Evolutionary conservation across 2,888 invertebrate genomes (phyloP).

Genomic region (Nomada flava): DNA sequence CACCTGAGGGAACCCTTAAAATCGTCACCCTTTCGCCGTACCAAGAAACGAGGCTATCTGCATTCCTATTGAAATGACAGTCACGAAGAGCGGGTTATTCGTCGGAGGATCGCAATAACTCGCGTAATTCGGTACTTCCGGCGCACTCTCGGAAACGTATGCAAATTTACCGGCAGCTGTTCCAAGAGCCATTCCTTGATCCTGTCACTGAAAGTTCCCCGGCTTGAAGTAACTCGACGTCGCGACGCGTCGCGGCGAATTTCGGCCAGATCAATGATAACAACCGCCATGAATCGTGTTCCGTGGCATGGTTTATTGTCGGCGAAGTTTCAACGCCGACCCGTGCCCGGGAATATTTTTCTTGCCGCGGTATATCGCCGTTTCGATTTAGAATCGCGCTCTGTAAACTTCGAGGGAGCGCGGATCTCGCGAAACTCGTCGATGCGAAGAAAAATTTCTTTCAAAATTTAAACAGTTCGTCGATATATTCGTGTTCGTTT

Average conservation of each 20-base stretch:
- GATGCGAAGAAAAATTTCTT: not conserved
- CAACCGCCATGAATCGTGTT: slow-evolving; percentile 39
- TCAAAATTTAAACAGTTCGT: no score
- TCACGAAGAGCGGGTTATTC: not conserved
- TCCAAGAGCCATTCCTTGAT: slow-evolving; percentile 24
- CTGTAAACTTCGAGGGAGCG: not conserved
- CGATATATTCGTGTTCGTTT: no score
- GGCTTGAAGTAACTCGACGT: slow-evolving; percentile 24
- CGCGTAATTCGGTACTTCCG: slow-evolving; percentile 35
- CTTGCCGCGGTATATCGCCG: not conserved
- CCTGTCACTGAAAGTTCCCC: slow-evolving; percentile 38
- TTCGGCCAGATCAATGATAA: slow-evolving; percentile 44
- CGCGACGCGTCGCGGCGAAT: not conserved
- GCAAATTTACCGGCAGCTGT: slow-evolving; percentile 23
- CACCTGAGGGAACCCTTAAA: not conserved
- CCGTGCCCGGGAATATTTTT: not conserved
- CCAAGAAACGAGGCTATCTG: not conserved
- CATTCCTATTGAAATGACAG: not conserved
- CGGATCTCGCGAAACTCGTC: not conserved
- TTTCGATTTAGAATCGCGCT: not conserved
- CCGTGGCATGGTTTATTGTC: slow-evolving; percentile 30
- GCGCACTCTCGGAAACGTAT: slow-evolving; percentile 9
- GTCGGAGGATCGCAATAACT: slow-evolving; percentile 31
- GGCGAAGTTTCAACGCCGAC: slow-evolving; percentile 18
- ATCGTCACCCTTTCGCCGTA: no score